A percentile compares a stretch with the other conserved stretches of the same genome.
These are phyloP conservation scores for Liasis olivaceus DNA, from an alignment of 2,797 vertebrate genomes.

Conservation along the genomic window DNA sequence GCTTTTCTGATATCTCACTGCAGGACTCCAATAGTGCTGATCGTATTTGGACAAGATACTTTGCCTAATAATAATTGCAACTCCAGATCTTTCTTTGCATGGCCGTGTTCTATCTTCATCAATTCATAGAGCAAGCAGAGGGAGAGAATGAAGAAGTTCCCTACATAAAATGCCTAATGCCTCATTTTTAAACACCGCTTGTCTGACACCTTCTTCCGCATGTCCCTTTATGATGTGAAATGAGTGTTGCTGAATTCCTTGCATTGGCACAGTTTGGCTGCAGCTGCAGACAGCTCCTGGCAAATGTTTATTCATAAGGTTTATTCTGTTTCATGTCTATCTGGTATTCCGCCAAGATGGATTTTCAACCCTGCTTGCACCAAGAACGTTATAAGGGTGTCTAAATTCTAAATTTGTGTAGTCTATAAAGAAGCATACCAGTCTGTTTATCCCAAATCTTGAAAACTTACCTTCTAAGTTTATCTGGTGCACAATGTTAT, in stretches of 20 bases:
- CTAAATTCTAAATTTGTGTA: background rate
- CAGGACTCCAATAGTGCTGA: background rate
- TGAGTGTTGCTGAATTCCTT: constrained; percentile 60
- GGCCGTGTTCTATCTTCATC: background rate
- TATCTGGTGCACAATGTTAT: background rate
- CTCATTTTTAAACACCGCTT: constrained; percentile 59
- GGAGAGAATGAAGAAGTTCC: constrained; percentile 23
- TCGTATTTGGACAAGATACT: background rate
- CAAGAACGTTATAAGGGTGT: background rate
- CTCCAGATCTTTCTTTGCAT: background rate
- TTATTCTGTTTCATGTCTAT: constrained; percentile 61
- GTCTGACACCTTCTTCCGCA: constrained; percentile 36
- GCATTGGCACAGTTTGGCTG: constrained; percentile 69
- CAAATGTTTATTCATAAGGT: constrained; percentile 65
- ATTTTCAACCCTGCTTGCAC: constrained; percentile 10
- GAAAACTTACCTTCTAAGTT: background rate
- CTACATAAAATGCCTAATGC: constrained; percentile 37
- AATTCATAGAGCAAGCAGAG: background rate
- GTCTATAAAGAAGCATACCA: background rate
- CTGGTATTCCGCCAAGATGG: constrained; percentile 56
- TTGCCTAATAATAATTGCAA: background rate
- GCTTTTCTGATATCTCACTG: background rate
- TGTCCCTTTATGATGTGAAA: constrained; percentile 56
- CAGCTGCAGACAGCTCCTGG: constrained; percentile 60
- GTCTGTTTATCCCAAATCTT: background rate